Base-by-base conservation (phyloP, 2,113 vertebrate species). In the Mellivora capensis region DNA sequence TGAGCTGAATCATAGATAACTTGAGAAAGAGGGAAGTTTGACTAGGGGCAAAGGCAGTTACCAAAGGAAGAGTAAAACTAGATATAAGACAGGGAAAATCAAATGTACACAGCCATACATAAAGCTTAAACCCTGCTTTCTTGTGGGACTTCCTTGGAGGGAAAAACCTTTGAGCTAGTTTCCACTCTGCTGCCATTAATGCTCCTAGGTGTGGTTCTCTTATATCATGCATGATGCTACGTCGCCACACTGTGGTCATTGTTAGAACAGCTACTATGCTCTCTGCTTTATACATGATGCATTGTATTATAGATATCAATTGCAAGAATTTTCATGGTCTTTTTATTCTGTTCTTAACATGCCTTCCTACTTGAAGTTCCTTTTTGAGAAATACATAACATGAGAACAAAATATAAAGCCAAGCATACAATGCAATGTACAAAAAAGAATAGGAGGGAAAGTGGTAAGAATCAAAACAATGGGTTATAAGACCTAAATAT, bases 191-290 rank as follows among this genome's bases (percentile, higher is more conserved):
- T 47, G 25, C 34, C 4, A 69, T 23, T 57, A 2, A 2, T 23
- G 47, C 6, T 0, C 7, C 14, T 25, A 6, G 4, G 13, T 23
- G 3, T 1, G 5, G 52, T 29, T 61, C 74, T 42, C 64, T 52
- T 2, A 57, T 21, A 14, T 59, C 27, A 15, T 80, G 27, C 9
- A 6, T 18, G 71, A 72, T 21, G 31, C 37, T 42, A 74, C 44
- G 42, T 0, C 69, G 93, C 91, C 97, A 95, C 87, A 29, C 44
- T 44, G 94, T 97, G 97, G 94, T 90, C 15, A 21, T 31, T n/a
- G 0, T 57, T 27, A n/a, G n/a, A 39, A 90, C 0, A 89, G 37
- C 90, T 6, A 42, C 59, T 52, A n/a, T n/a, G 20, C 12, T 1
- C 7, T 27, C 10, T 31, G 25, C 71, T 80, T 47, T 15, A n/a